Conservation (phyloP, 2,113 vertebrate species). For the Trinectes maculatus region DNA sequence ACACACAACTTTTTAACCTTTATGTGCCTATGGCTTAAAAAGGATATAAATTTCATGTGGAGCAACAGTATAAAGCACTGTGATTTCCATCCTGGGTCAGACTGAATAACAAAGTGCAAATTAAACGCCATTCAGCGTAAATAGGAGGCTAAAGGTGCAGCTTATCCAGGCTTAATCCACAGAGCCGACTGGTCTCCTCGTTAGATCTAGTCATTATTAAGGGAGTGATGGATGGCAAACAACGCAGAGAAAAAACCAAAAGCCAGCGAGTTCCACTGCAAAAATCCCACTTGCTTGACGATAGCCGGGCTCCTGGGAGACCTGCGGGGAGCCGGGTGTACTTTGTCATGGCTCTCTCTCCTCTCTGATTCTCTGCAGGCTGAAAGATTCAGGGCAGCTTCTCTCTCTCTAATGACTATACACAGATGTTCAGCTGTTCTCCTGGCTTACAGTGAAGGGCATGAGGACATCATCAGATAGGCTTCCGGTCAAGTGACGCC, state of each 20-base stretch:
- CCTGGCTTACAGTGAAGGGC: slow-evolving; percentile 40
- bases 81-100: too few relatives aligned
- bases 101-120: slow-evolving; percentile 4
- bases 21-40: too few relatives aligned
- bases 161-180: neutral
- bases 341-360: slow-evolving; percentile 68
- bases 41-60: too few relatives aligned
- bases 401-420: slow-evolving; percentile 64
- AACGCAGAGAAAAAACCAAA: slow-evolving; percentile 5
- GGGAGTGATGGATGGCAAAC: slow-evolving; percentile 26
- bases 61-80: too few relatives aligned
- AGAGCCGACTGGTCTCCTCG: neutral
- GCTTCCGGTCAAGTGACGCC: slow-evolving; percentile 23
- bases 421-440: slow-evolving; percentile 65
- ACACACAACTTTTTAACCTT: too few relatives aligned
- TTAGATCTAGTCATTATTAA: slow-evolving; percentile 13
- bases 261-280: slow-evolving; percentile 7
- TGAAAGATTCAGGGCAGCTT: slow-evolving; percentile 78
- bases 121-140: slow-evolving; percentile 1
- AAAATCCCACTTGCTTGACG: neutral
- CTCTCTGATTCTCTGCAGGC: slow-evolving; percentile 53
- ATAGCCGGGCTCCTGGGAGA: slow-evolving; percentile 46
- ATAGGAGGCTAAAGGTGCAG: neutral
- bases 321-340: slow-evolving; percentile 39
- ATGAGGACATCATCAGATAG: slow-evolving; percentile 17